A percentile compares a stretch with the other conserved stretches of the same genome.
These are phyloP conservation scores for Lemur catta DNA, from an alignment of 2,797 vertebrate genomes.

Conservation along the genomic window DNA sequence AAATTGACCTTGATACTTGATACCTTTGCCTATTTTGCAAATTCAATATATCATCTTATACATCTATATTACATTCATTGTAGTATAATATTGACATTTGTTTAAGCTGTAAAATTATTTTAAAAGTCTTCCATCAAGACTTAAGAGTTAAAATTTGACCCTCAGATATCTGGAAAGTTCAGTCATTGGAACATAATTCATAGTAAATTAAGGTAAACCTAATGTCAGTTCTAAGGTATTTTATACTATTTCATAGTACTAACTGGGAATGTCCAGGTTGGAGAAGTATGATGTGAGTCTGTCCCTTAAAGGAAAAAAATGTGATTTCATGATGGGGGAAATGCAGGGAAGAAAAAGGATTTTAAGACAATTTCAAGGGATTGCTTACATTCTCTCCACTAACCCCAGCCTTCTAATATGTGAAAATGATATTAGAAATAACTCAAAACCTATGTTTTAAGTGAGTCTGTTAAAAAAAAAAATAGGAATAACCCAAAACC, in stretches of 20 bases:
- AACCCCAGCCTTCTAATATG: background rate
- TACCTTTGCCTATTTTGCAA: background rate
- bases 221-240: background rate
- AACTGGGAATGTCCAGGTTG: background rate
- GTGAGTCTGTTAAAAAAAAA: background rate
- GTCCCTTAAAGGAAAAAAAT: background rate
- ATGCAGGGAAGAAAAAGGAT: background rate
- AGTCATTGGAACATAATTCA: background rate
- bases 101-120: constrained; percentile 26
- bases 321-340: background rate
- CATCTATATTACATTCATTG: background rate
- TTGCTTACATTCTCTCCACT: background rate
- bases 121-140: background rate
- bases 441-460: background rate
- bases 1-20: background rate
- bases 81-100: background rate
- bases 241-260: background rate
- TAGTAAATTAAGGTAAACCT: background rate
- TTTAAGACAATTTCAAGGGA: background rate
- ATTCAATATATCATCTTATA: background rate
- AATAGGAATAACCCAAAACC: background rate
- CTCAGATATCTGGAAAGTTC: background rate
- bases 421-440: background rate
- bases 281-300: background rate
- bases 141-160: background rate